These are phyloP conservation scores for Xyrauchen texanus DNA, from an alignment of 2,113 vertebrate species.

Conservation along the genomic window DNA sequence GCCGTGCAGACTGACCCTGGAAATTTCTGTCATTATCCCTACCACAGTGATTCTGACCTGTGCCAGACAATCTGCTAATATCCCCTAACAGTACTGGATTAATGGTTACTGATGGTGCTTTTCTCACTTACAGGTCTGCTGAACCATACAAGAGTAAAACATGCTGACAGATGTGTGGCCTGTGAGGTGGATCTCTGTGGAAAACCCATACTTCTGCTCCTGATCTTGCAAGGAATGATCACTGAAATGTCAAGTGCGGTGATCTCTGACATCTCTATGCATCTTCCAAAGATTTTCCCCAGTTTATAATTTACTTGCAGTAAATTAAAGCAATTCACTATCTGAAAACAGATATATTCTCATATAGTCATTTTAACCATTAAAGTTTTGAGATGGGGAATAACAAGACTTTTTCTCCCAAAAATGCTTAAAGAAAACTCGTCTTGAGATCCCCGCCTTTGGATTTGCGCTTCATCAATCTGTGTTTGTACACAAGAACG, in stretches of 20 bases:
- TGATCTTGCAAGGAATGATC: background rate
- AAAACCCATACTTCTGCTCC: background rate
- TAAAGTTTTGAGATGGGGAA: too few relatives aligned
- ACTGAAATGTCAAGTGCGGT: background rate
- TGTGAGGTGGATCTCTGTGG: background rate
- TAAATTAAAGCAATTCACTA: too few relatives aligned
- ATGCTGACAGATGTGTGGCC: constrained; percentile 61
- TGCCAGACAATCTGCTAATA: constrained; percentile 63
- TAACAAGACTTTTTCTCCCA: too few relatives aligned
- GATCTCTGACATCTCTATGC: background rate
- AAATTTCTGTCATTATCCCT: constrained; percentile 64
- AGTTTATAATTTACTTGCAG: too few relatives aligned
- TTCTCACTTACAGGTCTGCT: background rate
- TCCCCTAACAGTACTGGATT: constrained; percentile 64
- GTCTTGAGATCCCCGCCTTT: too few relatives aligned
- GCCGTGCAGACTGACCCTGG: constrained; percentile 51
- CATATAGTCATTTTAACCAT: too few relatives aligned
- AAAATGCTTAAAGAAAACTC: too few relatives aligned
- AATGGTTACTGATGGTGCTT: constrained; percentile 55
- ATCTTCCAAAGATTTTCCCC: too few relatives aligned
- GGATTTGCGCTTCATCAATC: too few relatives aligned
- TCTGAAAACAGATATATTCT: too few relatives aligned
- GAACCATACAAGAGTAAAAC: constrained; percentile 54
- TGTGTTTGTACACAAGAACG: too few relatives aligned
- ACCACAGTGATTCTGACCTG: constrained; percentile 61